Evolutionary conservation across 2,113 vertebrate species (phyloP), one percentile per base, ranked within the genome.

Genomic region (Cryptotis parvus): DNA sequence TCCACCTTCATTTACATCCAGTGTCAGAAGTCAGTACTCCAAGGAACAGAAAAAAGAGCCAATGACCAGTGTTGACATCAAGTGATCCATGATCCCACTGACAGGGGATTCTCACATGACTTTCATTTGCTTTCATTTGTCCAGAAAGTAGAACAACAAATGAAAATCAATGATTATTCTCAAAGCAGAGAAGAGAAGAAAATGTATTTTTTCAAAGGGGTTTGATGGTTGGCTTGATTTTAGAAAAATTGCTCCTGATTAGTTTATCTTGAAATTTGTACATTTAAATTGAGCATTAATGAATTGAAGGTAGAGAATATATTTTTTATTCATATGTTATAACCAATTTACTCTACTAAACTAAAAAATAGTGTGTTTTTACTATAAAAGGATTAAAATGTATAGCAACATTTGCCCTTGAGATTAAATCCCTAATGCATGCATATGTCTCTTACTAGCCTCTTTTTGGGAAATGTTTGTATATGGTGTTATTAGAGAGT

Each of bases 201-300:
- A 82, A 68, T 65, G 63, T 29, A 29, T 94, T 91, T 93, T 92
- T 74, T 91, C n/a, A n/a, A 86, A 89, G 78, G 76, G 85, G 79
- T 79, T 94, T 97, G 95, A 96, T 97, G 96, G 96, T 97, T 97
- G 95, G 95, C 73, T 97, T 96, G 90, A 94, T 94, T 90, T 96
- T 91, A 94, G 85, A 83, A 93, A 96, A 96, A 90, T 80, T 94
- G 35, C n/a, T 92, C 74, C 84, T 95, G 86, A 95, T 96, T 95
- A 94, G 94, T 95, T 96, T 96, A 95, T 90, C 94, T 94, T 94
- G 83, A 91, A 92, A 96, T 93, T 90, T 93, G 94, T 90, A 91
- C 27, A 55, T 93, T 95, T 85, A 94, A 97, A 96, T 94, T 85
- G 83, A 90, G 91, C 95, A 91, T 90, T 94, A 91, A 84, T 90